Evolutionary conservation across 1,140 invertebrate genomes (phyloP).

Genomic region (Latrodectus geometricus): DNA sequence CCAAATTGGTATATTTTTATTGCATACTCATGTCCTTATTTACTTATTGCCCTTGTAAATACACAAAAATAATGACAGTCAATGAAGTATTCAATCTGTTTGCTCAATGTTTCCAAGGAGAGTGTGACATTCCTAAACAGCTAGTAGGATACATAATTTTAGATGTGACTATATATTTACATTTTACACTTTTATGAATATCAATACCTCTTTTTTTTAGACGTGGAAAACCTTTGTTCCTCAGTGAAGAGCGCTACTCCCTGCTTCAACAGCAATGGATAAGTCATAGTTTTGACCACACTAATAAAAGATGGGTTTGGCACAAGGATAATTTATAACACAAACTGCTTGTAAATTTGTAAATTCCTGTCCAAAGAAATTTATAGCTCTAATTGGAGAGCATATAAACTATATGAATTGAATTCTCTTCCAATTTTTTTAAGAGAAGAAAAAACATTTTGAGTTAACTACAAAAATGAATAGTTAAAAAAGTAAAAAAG

Average conservation of each 20-base stretch:
- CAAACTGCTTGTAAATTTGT: conserved; percentile 27
- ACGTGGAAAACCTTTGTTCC: conserved; percentile 92
- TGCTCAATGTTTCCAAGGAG: no score
- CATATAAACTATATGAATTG: no score
- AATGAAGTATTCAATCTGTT: no score
- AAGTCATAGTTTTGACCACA: conserved; percentile 92
- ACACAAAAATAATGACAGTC: no score
- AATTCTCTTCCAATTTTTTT: background rate
- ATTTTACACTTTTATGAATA: no score
- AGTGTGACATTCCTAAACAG: no score
- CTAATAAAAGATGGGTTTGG: conserved; percentile 90
- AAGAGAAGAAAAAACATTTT: background rate
- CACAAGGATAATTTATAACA: conserved; percentile 78
- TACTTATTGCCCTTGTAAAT: no score
- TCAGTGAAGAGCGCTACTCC: conserved; percentile 89
- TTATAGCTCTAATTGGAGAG: background rate
- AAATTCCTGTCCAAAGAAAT: conserved; percentile 53
- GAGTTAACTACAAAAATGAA: background rate
- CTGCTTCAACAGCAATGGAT: conserved; percentile 95
- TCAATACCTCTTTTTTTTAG: conserved; percentile 71
- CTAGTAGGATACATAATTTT: no score
- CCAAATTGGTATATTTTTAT: no score
- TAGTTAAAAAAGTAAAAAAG: background rate
- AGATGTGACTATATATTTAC: no score
- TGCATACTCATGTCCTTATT: no score